Evolutionary conservation across 2,113 vertebrate genomes (phyloP).

Genomic region (Prunella fulvescens): DNA sequence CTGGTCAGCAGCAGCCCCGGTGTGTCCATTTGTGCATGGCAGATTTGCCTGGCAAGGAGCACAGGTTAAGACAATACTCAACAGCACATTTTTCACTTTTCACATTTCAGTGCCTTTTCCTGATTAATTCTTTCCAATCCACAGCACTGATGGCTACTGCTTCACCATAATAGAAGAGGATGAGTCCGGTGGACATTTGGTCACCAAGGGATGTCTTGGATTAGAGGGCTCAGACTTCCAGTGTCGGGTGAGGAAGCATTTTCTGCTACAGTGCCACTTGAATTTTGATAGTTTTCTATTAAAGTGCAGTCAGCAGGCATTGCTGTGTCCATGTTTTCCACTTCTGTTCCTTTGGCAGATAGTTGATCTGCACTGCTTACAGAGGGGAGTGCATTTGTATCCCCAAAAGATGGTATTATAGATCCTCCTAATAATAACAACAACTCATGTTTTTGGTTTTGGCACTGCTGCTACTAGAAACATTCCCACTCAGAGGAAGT

Average conservation of each 20-base stretch:
- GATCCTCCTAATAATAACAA: neutral
- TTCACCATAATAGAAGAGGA: conserved; percentile 97
- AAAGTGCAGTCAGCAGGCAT: neutral
- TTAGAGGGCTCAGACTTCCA: conserved; percentile 92
- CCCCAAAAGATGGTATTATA: neutral
- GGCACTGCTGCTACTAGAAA: neutral
- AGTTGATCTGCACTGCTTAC: rapidly evolving
- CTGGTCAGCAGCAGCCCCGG: rapidly evolving
- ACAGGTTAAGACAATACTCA: neutral
- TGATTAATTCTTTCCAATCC: conserved; percentile 17
- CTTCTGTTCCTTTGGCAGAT: neutral
- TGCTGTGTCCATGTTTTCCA: neutral
- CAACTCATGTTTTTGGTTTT: neutral
- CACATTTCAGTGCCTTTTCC: neutral
- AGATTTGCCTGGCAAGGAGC: neutral
- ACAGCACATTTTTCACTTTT: neutral
- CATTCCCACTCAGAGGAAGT: neutral
- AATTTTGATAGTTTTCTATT: neutral
- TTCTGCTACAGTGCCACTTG: neutral
- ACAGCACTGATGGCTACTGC: conserved; percentile 93
- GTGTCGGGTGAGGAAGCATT: conserved; percentile 84
- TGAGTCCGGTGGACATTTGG: conserved; percentile 82
- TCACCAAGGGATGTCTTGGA: conserved; percentile 92
- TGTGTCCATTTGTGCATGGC: neutral
- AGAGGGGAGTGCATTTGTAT: neutral